Evolutionary conservation across 1,140 invertebrate genomes (phyloP).

Genomic region (Oedothorax gibbosus): DNA sequence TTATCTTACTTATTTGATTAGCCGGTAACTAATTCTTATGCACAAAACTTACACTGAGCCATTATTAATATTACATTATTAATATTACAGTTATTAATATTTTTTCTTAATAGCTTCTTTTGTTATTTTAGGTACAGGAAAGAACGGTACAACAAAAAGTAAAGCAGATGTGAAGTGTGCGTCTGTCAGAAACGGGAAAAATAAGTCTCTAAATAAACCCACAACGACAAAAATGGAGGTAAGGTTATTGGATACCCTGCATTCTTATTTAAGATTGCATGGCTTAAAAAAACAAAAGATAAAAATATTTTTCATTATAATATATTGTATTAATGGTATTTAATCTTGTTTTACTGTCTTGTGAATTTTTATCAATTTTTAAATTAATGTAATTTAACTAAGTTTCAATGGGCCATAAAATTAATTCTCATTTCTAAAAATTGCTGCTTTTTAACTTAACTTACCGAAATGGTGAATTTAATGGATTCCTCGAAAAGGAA

Average conservation of each 20-base stretch:
- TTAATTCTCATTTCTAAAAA: neutral
- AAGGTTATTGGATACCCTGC: neutral
- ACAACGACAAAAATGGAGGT: neutral
- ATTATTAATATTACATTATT: neutral
- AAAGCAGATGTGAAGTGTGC: neutral
- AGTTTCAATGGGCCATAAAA: neutral
- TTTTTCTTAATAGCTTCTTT: neutral
- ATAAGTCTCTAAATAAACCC: neutral
- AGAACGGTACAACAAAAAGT: neutral
- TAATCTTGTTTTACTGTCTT: neutral
- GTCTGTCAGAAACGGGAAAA: neutral
- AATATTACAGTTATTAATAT: neutral
- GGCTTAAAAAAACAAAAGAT: neutral
- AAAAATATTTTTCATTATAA: neutral
- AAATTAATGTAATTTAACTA: neutral
- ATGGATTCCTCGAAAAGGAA: no score
- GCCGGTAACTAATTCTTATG: neutral
- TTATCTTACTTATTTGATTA: neutral
- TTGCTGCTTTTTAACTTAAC: no score
- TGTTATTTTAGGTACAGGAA: slow-evolving; percentile 14
- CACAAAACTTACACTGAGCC: neutral
- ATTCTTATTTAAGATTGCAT: neutral
- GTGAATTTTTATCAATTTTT: neutral
- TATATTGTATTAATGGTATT: no score
- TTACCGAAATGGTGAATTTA: no score